Evolutionary conservation across 2,797 vertebrate genomes (phyloP).

Genomic region (Xiphophorus birchmanni): DNA sequence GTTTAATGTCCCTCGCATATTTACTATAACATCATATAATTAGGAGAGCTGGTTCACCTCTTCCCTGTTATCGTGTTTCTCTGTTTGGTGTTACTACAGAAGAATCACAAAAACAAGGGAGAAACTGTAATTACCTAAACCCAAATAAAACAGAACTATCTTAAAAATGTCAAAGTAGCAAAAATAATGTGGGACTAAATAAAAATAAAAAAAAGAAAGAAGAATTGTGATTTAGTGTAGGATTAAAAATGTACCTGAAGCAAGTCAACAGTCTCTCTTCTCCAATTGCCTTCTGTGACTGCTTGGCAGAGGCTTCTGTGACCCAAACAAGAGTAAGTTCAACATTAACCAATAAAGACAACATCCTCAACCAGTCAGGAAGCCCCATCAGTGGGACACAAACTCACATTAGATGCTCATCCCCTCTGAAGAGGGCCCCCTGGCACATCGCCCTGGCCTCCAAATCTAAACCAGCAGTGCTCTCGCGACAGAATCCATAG

Average conservation of each 20-base stretch:
- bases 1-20: neutral
- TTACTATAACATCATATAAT: neutral
- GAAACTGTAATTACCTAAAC: neutral
- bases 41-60: neutral
- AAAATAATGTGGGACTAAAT: neutral
- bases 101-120: neutral
- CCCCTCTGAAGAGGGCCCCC: constrained; percentile 65
- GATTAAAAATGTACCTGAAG: neutral
- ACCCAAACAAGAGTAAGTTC: constrained; percentile 58
- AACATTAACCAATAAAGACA: constrained; percentile 75
- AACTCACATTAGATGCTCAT: constrained; percentile 77
- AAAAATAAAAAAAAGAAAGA: neutral
- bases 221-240: neutral
- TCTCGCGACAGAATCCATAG: constrained; percentile 42
- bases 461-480: constrained; percentile 74
- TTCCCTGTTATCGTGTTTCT: neutral
- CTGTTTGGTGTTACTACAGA: constrained; percentile 3
- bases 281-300: neutral
- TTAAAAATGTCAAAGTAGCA: neutral
- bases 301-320: constrained; percentile 32
- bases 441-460: constrained; percentile 62
- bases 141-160: neutral
- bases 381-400: constrained; percentile 74
- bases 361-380: constrained; percentile 75
- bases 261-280: constrained; percentile 5